These are phyloP conservation scores for Reticulitermes speratus DNA, from an alignment of 1,140 invertebrate genomes.

Conservation along the genomic window DNA sequence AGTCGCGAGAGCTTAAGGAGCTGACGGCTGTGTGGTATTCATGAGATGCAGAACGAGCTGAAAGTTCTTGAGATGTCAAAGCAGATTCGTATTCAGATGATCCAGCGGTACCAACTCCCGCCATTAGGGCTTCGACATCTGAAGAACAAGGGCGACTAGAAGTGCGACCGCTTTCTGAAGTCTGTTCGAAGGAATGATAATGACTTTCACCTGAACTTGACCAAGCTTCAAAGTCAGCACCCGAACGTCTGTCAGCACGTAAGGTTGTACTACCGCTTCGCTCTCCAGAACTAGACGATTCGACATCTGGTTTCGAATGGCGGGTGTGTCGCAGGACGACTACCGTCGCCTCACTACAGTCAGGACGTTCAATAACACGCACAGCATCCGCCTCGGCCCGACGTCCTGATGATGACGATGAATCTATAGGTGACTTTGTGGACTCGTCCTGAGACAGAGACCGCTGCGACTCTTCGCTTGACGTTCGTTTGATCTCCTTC, in stretches of 20 bases:
- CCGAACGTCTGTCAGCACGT: constrained; percentile 59
- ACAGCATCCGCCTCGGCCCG: constrained; percentile 40
- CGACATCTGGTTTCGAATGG: constrained; percentile 5
- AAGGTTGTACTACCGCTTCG: constrained; percentile 45
- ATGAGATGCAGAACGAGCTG: constrained; percentile 71
- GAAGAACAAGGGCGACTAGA: constrained; percentile 81
- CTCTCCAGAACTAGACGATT: constrained; percentile 21
- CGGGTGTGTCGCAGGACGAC: constrained; percentile 45
- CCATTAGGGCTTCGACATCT: constrained; percentile 74
- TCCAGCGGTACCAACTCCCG: constrained; percentile 50
- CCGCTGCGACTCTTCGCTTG: constrained; percentile 44
- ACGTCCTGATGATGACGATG: constrained; percentile 43
- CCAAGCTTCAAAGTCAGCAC: constrained; percentile 68
- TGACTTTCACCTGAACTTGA: constrained; percentile 88
- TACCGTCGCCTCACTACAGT: constrained; percentile 37
- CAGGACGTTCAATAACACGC: constrained; percentile 34
- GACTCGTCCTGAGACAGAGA: constrained; percentile 44
- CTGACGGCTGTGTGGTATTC: constrained; percentile 83
- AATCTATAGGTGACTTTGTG: constrained; percentile 46
- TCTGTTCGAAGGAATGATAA: constrained; percentile 84
- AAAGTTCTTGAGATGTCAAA: constrained; percentile 71
- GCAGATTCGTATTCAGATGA: constrained; percentile 89
- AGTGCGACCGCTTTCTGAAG: constrained; percentile 58
- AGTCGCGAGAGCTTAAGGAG: constrained; percentile 80
- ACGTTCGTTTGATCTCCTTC: constrained; percentile 40